Percentiles rank a stretch among this genome's conserved stretches.
Evolutionary conservation across 2,113 vertebrate genomes (phyloP).

Genomic region (Lampris megalopsis): DNA sequence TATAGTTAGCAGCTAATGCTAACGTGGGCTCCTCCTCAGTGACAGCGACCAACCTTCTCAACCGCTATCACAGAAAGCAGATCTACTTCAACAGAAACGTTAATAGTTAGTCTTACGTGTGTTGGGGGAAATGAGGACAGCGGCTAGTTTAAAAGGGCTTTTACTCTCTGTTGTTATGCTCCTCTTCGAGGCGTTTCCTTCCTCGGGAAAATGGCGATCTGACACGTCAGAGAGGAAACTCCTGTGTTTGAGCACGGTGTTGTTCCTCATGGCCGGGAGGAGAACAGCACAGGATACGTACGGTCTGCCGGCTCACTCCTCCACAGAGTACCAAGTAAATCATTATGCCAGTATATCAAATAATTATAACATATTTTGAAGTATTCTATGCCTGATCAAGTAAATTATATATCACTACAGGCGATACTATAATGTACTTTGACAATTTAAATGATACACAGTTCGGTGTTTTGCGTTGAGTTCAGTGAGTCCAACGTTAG

Average conservation of each 20-base stretch:
- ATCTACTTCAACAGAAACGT: not conserved
- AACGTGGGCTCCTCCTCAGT: not conserved
- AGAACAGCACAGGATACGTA: slow-evolving; percentile 3
- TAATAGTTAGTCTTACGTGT: no score
- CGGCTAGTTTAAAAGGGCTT: not conserved
- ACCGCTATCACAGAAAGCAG: not conserved
- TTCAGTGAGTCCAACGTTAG: no score
- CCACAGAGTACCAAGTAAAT: no score
- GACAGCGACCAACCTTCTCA: not conserved
- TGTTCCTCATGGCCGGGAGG: slow-evolving; percentile 42
- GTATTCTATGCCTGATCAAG: no score
- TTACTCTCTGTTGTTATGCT: slow-evolving; percentile 40
- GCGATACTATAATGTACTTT: no score
- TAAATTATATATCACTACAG: no score
- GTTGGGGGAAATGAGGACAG: no score
- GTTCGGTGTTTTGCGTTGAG: no score
- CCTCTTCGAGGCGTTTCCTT: slow-evolving; percentile 79
- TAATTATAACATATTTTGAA: no score
- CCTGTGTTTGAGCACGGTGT: slow-evolving; percentile 22
- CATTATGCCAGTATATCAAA: no score
- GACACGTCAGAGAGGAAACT: slow-evolving; percentile 76
- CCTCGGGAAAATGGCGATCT: slow-evolving; percentile 74
- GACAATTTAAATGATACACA: no score
- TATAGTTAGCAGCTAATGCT: not conserved
- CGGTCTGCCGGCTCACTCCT: no score